Evolutionary conservation across 2,797 vertebrate genomes (phyloP), one percentile per base, ranked within the genome.

Genomic region (Sebastes matsubarae): DNA sequence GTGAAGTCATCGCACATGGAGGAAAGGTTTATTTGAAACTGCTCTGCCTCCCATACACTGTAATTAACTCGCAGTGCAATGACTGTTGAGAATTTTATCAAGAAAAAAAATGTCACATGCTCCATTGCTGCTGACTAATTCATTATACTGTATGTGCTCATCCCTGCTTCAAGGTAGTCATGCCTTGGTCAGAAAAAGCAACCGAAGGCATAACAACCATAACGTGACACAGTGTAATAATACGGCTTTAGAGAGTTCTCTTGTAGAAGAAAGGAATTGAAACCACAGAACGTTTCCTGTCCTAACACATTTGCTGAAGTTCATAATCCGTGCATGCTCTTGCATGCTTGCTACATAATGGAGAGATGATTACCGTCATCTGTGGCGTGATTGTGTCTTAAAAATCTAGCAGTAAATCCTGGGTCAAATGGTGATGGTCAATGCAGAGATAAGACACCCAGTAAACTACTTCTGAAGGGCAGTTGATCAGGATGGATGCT

Each of bases 181-280:
- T 7, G 4, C 8, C 13, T 24, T 30, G 3, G 50, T 74, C 29
- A 68, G 20, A 61, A 75, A 64, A 42, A 72, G 25, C 11, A 46
- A 16, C 65, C 27, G 27, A 50, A 70, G 54, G 24, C 22, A 14
- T 16, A 6, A 20, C 14, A 29, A 60, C 24, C 14, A 14, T 46
- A 36, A 58, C 72, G 58, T 6, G 1, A 14, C 54, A 30, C 32
- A 61, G 59, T 55, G n/a, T 71, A 60, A 38, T 7, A 3, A n/a
- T 9, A 52, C 12, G 32, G 52, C 30, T 63, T 59, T 18, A 52
- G 61, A 30, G 5, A 12, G 29, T 55, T 73, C 38, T 77, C 27
- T 52, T 52, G 32, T 57, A 8, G 50, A 54, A 69, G 75, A 86
- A 54, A 68, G 78, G 88, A 90, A 89, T 82, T 83, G 75, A 91